Percentiles rank a stretch among this genome's conserved stretches.
Conservation (phyloP, 64 coral and sea anemone genomes). For the Stichodactyla mertensii region DNA sequence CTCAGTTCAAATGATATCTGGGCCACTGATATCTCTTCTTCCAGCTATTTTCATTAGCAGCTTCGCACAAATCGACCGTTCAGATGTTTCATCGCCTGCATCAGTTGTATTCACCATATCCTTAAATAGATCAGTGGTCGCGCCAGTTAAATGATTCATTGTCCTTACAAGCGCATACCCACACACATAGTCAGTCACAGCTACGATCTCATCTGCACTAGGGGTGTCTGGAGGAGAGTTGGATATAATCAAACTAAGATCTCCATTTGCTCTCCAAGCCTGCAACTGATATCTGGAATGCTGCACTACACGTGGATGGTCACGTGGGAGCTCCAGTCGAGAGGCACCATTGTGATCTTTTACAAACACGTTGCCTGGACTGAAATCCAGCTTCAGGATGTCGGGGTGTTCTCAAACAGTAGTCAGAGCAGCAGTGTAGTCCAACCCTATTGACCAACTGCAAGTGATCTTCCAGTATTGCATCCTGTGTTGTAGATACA, state of each 20-base stretch:
- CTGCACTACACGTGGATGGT: slow-evolving; percentile 34
- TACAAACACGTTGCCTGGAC: slow-evolving; percentile 23
- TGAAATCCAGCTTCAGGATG: slow-evolving; percentile 22
- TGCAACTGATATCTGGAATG: slow-evolving; percentile 28
- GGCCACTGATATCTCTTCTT: too few relatives aligned
- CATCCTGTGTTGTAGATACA: slow-evolving; percentile 34
- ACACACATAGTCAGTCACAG: not conserved
- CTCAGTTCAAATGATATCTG: too few relatives aligned
- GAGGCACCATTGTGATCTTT: slow-evolving; percentile 26
- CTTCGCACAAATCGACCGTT: too few relatives aligned
- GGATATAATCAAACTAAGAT: slow-evolving; percentile 23
- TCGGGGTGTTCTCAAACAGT: not conserved
- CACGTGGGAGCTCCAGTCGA: slow-evolving; percentile 10
- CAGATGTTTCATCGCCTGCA: not conserved
- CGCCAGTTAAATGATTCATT: slow-evolving; percentile 3
- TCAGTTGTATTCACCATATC: too few relatives aligned
- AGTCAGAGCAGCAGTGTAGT: slow-evolving; percentile 33
- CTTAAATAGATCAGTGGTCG: too few relatives aligned
- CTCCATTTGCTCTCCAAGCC: slow-evolving; percentile 38
- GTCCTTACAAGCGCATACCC: slow-evolving; percentile 28
- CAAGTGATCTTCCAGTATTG: slow-evolving; percentile 30
- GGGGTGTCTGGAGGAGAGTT: slow-evolving; percentile 33
- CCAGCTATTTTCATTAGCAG: too few relatives aligned
- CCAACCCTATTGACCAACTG: slow-evolving; percentile 32
- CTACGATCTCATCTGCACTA: slow-evolving; percentile 30